phyloP scores from a whole-genome alignment of 2,797 vertebrate genomes.

The Microhierax caerulescens region DNA sequence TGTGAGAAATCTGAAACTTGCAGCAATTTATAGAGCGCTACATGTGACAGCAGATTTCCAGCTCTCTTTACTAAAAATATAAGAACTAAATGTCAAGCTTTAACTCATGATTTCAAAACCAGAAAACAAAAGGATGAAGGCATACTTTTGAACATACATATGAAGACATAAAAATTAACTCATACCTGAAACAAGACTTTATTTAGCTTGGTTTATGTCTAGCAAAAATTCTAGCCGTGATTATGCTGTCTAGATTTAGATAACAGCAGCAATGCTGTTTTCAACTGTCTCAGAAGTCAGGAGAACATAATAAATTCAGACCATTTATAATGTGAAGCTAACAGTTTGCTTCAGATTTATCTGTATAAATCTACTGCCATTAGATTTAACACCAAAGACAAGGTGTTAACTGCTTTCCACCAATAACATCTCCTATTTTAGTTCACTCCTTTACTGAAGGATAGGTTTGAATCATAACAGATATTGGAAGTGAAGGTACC shows the following conservation, averaged over 20 bases:
- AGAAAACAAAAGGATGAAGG: neutral
- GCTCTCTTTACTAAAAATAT: neutral
- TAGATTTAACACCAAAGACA: accelerated
- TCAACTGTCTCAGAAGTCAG: neutral
- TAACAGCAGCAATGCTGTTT: neutral
- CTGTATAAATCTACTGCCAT: neutral
- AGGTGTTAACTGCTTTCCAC: neutral
- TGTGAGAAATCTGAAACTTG: neutral
- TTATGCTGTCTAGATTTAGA: neutral
- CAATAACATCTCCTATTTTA: neutral
- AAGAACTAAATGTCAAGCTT: neutral
- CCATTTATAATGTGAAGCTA: neutral
- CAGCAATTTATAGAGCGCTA: neutral
- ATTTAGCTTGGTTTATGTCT: neutral
- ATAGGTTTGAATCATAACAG: neutral
- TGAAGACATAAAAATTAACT: neutral
- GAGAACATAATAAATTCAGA: neutral
- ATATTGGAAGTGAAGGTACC: neutral
- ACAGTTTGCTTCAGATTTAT: neutral
- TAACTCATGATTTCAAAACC: neutral
- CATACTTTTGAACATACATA: neutral
- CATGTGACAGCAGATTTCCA: neutral
- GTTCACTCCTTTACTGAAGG: neutral
- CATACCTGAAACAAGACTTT: neutral
- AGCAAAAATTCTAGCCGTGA: neutral